A percentile compares a stretch with the other conserved stretches of the same genome.
Evolutionary conservation across 2,888 invertebrate genomes (phyloP).

Genomic region (Andrena hattorfiana): DNA sequence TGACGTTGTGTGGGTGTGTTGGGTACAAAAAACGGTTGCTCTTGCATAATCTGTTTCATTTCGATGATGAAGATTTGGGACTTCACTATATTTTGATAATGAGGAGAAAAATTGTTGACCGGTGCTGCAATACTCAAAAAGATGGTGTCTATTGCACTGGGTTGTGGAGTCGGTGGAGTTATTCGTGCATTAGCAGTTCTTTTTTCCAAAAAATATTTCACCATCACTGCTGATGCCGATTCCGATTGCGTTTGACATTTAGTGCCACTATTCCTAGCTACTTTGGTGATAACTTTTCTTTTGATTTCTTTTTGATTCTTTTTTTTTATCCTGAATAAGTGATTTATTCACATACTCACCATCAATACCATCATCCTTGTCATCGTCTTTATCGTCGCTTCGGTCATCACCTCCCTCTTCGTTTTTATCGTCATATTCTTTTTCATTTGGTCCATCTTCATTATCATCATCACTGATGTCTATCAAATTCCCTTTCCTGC

Average conservation of each 20-base stretch:
- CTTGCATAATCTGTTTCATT: not conserved
- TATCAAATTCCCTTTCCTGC: slow-evolving; percentile 1
- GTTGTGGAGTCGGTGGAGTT: not conserved
- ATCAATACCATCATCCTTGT: not conserved
- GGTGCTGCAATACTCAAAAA: not conserved
- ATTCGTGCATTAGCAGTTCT: not conserved
- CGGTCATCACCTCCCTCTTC: not conserved
- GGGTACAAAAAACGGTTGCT: not conserved
- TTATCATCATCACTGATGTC: not conserved
- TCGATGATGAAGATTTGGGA: not conserved
- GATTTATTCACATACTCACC: not conserved
- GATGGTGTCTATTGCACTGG: not conserved
- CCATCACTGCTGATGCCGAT: not conserved
- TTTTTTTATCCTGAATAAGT: not conserved
- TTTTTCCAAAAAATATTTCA: slow-evolving; percentile 5
- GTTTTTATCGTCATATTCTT: not conserved
- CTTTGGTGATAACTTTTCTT: too few relatives aligned
- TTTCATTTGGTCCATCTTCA: not conserved
- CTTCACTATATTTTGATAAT: not conserved
- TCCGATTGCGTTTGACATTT: not conserved
- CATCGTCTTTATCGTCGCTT: not conserved
- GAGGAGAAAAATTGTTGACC: not conserved
- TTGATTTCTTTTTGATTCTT: not conserved
- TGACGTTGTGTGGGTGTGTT: not conserved
- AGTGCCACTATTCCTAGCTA: not conserved